These are phyloP conservation scores for Bolinopsis microptera DNA, from an alignment of 37 sponge, comb jelly and placozoan species.

Conservation along the genomic window DNA sequence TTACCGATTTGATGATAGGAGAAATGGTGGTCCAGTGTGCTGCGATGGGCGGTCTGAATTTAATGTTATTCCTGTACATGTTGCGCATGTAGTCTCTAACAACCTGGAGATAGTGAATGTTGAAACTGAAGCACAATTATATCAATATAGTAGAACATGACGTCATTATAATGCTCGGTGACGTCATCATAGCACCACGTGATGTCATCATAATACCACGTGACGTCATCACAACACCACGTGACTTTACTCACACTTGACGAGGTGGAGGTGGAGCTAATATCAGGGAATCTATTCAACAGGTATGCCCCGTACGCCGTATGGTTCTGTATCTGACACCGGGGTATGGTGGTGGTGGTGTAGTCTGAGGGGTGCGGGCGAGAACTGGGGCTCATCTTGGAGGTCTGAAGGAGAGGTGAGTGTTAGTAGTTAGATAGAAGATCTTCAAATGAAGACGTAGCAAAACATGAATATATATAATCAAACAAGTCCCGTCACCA, in stretches of 20 bases:
- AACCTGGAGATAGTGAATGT: not conserved
- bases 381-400: not conserved
- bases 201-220: not conserved
- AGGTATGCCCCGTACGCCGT: conserved; percentile 30
- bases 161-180: not conserved
- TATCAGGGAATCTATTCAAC: conserved; percentile 27
- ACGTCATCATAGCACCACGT: not conserved
- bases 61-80: conserved; percentile 31
- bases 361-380: not conserved
- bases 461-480: no score
- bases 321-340: conserved; percentile 39
- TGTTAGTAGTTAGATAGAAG: not conserved
- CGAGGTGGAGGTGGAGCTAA: conserved; percentile 5
- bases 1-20: not conserved
- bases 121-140: not conserved
- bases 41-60: not conserved
- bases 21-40: not conserved
- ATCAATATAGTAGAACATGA: not conserved
- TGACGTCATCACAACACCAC: not conserved
- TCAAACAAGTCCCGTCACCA: no score
- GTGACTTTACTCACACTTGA: not conserved
- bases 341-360: not conserved
- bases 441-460: no score
- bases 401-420: not conserved
- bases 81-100: conserved; percentile 34